These are phyloP conservation scores for Nemotelus pantherinus DNA, from an alignment of 2,888 invertebrate genomes.

Conservation along the genomic window DNA sequence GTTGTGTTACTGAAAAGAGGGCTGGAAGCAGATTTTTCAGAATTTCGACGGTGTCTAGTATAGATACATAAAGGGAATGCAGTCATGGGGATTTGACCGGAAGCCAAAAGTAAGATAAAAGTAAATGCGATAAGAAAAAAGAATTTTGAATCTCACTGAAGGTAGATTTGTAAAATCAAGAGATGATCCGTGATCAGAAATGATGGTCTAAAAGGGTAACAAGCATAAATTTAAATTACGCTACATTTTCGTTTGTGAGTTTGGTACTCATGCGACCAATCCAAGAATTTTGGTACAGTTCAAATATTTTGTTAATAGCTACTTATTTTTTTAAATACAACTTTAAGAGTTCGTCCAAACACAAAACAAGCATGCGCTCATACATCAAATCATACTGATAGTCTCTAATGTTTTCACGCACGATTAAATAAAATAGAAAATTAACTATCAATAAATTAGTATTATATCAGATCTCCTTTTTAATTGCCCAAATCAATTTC, in stretches of 20 bases:
- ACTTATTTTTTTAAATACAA: too few relatives aligned
- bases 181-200: background rate
- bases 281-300: too few relatives aligned
- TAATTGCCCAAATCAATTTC: constrained; percentile 31
- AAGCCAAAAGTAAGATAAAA: background rate
- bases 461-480: constrained; percentile 19
- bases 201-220: too few relatives aligned
- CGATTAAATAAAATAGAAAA: background rate
- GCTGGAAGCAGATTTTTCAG: background rate
- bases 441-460: constrained; percentile 3
- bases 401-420: background rate
- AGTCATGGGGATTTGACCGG: background rate
- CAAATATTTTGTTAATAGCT: too few relatives aligned
- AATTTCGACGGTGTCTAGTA: background rate
- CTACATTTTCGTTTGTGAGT: too few relatives aligned
- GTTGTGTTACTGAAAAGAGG: background rate
- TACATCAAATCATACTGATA: too few relatives aligned
- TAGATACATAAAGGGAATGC: too few relatives aligned
- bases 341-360: too few relatives aligned
- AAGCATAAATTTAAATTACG: too few relatives aligned
- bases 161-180: background rate
- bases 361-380: too few relatives aligned
- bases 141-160: background rate
- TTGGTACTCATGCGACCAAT: too few relatives aligned
- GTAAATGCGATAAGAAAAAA: background rate